These are phyloP conservation scores for Hyphantria cunea DNA, from an alignment of 1,140 invertebrate genomes.

Conservation along the genomic window DNA sequence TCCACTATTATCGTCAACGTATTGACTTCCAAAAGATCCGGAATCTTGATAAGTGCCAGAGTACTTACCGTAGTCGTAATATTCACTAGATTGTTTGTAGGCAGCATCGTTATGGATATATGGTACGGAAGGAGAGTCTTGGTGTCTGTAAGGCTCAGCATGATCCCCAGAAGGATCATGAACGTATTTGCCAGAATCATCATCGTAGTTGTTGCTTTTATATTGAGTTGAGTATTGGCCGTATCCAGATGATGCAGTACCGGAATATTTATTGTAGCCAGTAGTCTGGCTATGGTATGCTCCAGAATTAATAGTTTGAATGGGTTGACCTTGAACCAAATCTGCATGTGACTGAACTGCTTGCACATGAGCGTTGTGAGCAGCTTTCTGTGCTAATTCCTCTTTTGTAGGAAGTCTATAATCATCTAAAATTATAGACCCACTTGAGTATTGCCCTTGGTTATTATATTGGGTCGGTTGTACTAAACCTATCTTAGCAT, in stretches of 20 bases:
- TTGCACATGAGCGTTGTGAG: neutral
- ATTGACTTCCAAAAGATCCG: slow-evolving; percentile 24
- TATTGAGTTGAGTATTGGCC: slow-evolving; percentile 23
- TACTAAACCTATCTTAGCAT: slow-evolving; percentile 41
- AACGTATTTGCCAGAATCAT: slow-evolving; percentile 61
- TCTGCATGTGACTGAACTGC: neutral
- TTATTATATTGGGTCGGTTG: slow-evolving; percentile 54
- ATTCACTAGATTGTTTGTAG: slow-evolving; percentile 46
- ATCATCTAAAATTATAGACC: slow-evolving; percentile 68
- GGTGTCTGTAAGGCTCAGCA: slow-evolving; percentile 64
- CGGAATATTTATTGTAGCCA: slow-evolving; percentile 12
- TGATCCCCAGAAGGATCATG: slow-evolving; percentile 74
- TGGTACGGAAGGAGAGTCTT: slow-evolving; percentile 51
- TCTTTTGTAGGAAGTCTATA: slow-evolving; percentile 56
- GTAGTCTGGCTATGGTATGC: neutral
- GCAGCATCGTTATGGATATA: slow-evolving; percentile 53
- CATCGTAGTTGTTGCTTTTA: slow-evolving; percentile 36
- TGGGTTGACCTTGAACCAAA: neutral
- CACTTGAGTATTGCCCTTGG: slow-evolving; percentile 60
- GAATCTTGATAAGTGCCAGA: slow-evolving; percentile 3
- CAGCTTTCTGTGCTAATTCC: slow-evolving; percentile 17
- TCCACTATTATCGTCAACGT: slow-evolving; percentile 43
- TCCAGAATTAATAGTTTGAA: neutral
- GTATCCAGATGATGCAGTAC: slow-evolving; percentile 8
- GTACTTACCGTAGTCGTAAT: slow-evolving; percentile 37